These are phyloP conservation scores for Cyprinodon diabolis DNA, from an alignment of 2,797 vertebrate genomes.

Conservation along the genomic window DNA sequence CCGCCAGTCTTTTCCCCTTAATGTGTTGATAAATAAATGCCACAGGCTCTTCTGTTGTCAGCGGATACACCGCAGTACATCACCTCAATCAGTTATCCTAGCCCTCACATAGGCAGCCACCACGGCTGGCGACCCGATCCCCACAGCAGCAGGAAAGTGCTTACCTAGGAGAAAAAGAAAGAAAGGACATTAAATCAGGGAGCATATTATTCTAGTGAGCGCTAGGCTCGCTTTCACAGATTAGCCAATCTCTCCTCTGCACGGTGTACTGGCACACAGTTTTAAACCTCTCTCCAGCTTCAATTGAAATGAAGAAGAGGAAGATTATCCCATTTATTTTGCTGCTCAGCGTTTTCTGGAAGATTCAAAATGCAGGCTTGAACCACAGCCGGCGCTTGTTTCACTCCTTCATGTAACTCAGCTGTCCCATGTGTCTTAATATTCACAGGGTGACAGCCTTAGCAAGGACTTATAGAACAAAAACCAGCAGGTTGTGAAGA, in stretches of 20 bases:
- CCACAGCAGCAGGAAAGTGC: constrained; percentile 78
- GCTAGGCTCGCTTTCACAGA: constrained; percentile 75
- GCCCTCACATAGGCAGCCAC: constrained; percentile 66
- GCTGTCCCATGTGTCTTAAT: constrained; percentile 28
- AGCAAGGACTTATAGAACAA: constrained; percentile 8
- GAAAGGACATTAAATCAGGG: constrained; percentile 80
- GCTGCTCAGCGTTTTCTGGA: constrained; percentile 65
- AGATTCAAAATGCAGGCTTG: constrained; percentile 51
- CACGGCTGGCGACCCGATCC: constrained; percentile 64
- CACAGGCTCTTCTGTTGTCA: constrained; percentile 68
- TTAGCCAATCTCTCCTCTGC: constrained; percentile 79
- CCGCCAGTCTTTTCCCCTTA: constrained; percentile 40
- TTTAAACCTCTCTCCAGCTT: constrained; percentile 68
- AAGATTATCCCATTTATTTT: constrained; percentile 73
- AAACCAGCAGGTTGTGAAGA: constrained; percentile 27
- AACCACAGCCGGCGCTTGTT: constrained; percentile 33
- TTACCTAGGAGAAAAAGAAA: constrained; percentile 85
- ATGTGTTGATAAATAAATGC: constrained; percentile 61
- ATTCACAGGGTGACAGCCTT: constrained; percentile 44
- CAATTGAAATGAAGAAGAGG: constrained; percentile 73
- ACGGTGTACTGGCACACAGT: constrained; percentile 63
- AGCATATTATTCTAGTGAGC: constrained; percentile 78
- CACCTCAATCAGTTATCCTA: constrained; percentile 82
- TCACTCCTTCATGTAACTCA: constrained; percentile 20
- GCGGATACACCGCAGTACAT: constrained; percentile 75